phyloP scores from a whole-genome alignment of 2,113 vertebrate genomes.

The Panthera leo region DNA sequence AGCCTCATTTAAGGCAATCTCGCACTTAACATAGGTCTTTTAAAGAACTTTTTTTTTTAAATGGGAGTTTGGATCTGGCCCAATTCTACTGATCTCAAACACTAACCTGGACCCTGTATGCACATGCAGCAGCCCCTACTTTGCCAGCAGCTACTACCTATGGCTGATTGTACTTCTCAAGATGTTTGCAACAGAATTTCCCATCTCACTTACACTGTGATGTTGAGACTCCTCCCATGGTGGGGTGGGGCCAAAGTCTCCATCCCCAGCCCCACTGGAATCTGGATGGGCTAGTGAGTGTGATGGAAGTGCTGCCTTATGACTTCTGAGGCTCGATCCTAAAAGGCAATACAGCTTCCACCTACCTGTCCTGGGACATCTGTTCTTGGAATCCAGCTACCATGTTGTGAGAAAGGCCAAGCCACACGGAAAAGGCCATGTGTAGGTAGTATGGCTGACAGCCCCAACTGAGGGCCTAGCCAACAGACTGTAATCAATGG shows the following conservation, averaged over 20 bases:
- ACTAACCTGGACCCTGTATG: neutral
- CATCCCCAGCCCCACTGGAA: neutral
- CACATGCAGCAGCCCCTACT: neutral
- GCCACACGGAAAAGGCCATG: neutral
- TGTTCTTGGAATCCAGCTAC: conserved; percentile 1
- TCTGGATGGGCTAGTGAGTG: neutral
- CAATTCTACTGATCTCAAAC: neutral
- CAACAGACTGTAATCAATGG: neutral
- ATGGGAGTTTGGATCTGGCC: neutral
- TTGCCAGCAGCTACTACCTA: neutral
- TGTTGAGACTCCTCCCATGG: neutral
- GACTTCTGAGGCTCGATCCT: neutral
- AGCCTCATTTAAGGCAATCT: neutral
- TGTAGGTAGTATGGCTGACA: neutral
- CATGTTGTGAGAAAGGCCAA: neutral
- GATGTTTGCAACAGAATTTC: neutral
- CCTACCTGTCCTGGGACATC: neutral
- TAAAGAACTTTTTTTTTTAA: neutral
- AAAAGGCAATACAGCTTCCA: neutral
- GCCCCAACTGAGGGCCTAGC: neutral
- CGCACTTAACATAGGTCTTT: conserved; percentile 10
- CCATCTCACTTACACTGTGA: neutral
- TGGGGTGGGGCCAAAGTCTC: neutral
- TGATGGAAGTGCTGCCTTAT: neutral
- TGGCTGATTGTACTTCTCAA: neutral